These are phyloP conservation scores for Calephelis nemesis DNA, from an alignment of 1,140 invertebrate genomes.

Conservation along the genomic window DNA sequence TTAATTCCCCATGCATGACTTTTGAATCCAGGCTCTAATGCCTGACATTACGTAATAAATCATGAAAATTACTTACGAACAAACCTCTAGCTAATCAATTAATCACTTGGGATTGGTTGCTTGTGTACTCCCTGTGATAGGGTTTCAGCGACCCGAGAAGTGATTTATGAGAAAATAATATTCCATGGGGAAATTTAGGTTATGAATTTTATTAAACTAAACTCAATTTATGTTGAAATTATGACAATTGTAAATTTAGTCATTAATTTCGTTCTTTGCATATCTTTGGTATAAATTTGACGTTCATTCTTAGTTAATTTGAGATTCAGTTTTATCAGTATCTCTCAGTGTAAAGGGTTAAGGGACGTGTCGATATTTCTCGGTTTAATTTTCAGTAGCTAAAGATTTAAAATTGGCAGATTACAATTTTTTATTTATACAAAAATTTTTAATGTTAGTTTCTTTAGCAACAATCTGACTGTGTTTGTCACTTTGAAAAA, in stretches of 20 bases:
- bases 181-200: conserved; percentile 56
- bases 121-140: conserved; percentile 58
- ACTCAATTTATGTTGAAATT: conserved; percentile 5
- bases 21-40: conserved; percentile 35
- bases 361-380: too few species aligned
- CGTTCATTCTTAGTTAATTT: neutral
- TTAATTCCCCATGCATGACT: conserved; percentile 39
- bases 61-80: conserved; percentile 69
- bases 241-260: conserved; percentile 3
- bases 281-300: conserved; percentile 4
- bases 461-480: too few species aligned
- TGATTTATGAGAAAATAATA: conserved; percentile 75
- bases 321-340: neutral
- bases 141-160: conserved; percentile 54
- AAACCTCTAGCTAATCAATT: conserved; percentile 71
- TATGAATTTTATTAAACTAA: conserved; percentile 29
- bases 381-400: too few species aligned
- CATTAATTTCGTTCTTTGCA: conserved; percentile 1
- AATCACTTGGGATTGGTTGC: conserved; percentile 66
- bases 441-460: too few species aligned
- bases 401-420: too few species aligned
- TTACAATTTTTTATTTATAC: too few species aligned
- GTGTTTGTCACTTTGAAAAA: too few species aligned
- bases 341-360: too few species aligned
- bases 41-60: conserved; percentile 55